Evolutionary conservation across 2,888 invertebrate species (phyloP).

Genomic region (Eubasilissa splendida): DNA sequence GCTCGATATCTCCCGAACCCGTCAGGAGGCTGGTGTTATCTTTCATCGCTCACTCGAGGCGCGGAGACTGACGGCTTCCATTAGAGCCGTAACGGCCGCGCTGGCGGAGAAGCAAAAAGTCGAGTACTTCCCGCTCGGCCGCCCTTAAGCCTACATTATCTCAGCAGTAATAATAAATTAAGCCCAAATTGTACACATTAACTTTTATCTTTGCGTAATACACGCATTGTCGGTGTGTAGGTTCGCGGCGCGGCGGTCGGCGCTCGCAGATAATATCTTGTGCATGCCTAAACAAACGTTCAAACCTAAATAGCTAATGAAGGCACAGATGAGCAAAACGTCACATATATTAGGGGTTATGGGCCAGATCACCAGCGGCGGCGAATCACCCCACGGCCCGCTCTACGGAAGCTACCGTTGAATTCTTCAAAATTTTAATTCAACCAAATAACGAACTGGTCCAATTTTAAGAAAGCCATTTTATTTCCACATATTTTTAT

Average conservation of each 20-base stretch:
- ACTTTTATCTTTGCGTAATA: conserved; percentile 58
- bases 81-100: conserved; percentile 45
- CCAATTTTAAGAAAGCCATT: too few relatives aligned
- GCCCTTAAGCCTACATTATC: conserved; percentile 57
- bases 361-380: conserved; percentile 40
- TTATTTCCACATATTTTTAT: too few relatives aligned
- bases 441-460: background rate
- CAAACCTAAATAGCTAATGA: conserved; percentile 59
- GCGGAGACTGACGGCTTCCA: conserved; percentile 51
- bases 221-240: conserved; percentile 55
- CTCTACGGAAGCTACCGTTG: background rate
- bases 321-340: conserved; percentile 58
- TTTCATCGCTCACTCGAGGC: conserved; percentile 50
- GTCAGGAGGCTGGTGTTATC: conserved; percentile 48
- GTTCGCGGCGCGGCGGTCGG: conserved; percentile 38
- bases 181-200: conserved; percentile 58
- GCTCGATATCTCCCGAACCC: conserved; percentile 42
- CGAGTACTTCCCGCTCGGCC: conserved; percentile 45
- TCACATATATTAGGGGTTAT: conserved; percentile 57
- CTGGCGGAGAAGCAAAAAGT: conserved; percentile 45
- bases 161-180: conserved; percentile 58
- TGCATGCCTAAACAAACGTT: conserved; percentile 58
- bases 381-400: background rate
- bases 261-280: conserved; percentile 55
- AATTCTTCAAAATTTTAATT: conserved; percentile 14